Evolutionary conservation across 2,888 invertebrate genomes (phyloP).

Genomic region (Hesperia comma): DNA sequence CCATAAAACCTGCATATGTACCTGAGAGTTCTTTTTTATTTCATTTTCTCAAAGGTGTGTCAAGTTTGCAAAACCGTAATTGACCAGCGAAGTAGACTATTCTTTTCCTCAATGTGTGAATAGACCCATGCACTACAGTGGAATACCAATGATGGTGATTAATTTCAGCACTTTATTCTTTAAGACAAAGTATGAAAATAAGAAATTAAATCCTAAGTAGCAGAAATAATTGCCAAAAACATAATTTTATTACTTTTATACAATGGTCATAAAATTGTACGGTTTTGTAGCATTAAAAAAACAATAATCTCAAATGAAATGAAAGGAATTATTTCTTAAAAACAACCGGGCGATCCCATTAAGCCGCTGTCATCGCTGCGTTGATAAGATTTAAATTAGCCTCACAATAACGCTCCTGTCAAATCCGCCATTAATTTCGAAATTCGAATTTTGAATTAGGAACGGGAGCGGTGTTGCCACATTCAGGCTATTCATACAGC

Average conservation of each 20-base stretch:
- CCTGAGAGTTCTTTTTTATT: no score
- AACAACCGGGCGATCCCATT: constrained; percentile 77
- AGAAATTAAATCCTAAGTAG: no score
- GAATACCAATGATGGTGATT: no score
- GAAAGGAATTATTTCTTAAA: constrained; percentile 72
- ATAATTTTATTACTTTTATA: neutral
- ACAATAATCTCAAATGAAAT: constrained; percentile 55
- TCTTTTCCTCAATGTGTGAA: no score
- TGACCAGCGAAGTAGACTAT: no score
- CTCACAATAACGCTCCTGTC: constrained; percentile 82
- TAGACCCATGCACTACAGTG: no score
- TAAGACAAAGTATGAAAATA: no score
- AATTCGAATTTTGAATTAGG: constrained; percentile 75
- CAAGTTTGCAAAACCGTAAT: no score
- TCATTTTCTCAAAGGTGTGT: no score
- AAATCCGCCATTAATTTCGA: constrained; percentile 81
- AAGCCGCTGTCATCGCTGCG: constrained; percentile 79
- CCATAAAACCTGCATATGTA: no score
- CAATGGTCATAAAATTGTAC: constrained; percentile 27
- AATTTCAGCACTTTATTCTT: no score
- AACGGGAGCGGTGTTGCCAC: constrained; percentile 72
- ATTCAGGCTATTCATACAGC: constrained; percentile 42
- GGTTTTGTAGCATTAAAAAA: constrained; percentile 47
- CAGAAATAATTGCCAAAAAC: neutral
- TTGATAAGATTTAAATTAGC: constrained; percentile 84